These are phyloP conservation scores for Holothuria scabra DNA, from an alignment of 53 echinoderm and acorn worm species.

Conservation along the genomic window DNA sequence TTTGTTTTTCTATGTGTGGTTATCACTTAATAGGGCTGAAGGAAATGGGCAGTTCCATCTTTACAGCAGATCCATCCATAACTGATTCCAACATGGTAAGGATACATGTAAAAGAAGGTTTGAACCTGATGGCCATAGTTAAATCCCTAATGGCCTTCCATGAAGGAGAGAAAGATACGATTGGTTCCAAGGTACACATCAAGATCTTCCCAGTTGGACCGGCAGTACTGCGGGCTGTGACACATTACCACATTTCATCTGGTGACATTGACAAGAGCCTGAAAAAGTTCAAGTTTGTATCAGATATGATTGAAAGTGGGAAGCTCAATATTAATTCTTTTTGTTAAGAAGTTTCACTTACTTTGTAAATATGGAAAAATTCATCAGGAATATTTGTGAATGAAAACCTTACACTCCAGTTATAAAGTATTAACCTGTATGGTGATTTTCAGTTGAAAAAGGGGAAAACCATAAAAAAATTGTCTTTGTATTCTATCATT, in stretches of 20 bases:
- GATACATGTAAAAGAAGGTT: conserved; percentile 62
- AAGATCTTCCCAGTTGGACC: conserved; percentile 63
- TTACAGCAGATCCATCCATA: conserved; percentile 64
- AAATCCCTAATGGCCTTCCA: conserved; percentile 54
- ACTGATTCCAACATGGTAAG: conserved; percentile 88
- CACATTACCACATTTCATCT: conserved; percentile 74
- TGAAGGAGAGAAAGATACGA: conserved; percentile 61
- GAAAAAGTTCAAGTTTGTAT: conserved; percentile 75
- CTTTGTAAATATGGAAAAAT: too few relatives aligned
- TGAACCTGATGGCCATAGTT: conserved; percentile 58
- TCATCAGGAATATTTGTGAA: too few relatives aligned
- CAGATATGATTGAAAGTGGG: conserved; percentile 55
- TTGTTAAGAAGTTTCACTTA: not conserved
- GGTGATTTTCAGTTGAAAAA: too few relatives aligned
- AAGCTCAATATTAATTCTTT: conserved; percentile 8
- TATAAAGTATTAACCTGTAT: too few relatives aligned
- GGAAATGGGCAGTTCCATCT: conserved; percentile 56
- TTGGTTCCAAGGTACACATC: conserved; percentile 73
- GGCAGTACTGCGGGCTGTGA: conserved; percentile 58
- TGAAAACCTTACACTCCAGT: too few relatives aligned
- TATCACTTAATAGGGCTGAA: conserved; percentile 57
- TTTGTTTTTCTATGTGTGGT: too few relatives aligned
- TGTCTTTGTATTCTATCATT: too few relatives aligned
- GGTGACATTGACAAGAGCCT: conserved; percentile 69
- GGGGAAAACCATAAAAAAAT: too few relatives aligned